phyloP scores from a whole-genome alignment of 2,113 vertebrate genomes.

The Oxyruncus cristatus region DNA sequence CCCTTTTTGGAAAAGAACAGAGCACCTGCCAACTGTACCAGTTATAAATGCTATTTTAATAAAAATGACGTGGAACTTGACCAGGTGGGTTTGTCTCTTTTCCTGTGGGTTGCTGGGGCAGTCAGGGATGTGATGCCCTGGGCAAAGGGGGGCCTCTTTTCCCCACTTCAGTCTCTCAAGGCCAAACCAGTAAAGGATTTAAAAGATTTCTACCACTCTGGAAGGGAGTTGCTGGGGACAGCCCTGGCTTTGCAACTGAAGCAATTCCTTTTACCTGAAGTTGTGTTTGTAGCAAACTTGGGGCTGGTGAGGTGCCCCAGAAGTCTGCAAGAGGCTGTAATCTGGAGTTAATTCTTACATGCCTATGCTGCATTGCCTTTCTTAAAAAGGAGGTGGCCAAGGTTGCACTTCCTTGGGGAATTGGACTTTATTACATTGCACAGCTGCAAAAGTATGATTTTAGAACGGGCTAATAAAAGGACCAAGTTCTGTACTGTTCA shows the following conservation, averaged over 20 bases:
- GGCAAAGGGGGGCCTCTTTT: too few species aligned
- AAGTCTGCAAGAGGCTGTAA: fast-evolving
- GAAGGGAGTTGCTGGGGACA: background rate
- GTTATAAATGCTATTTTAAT: slow-evolving; percentile 75
- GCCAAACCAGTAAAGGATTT: background rate
- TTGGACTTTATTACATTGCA: background rate
- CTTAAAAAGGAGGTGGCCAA: background rate
- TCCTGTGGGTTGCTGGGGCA: background rate
- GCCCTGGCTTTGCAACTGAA: background rate
- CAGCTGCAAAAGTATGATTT: background rate
- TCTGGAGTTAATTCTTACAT: background rate
- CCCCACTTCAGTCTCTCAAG: too few species aligned
- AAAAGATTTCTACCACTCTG: background rate
- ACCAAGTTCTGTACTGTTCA: background rate
- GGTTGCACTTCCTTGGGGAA: background rate
- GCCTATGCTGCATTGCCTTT: background rate
- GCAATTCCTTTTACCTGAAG: background rate
- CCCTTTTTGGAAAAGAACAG: background rate
- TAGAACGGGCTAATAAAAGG: background rate
- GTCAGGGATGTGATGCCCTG: background rate
- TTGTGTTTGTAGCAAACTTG: background rate
- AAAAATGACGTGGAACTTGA: slow-evolving; percentile 62
- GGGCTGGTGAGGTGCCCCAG: background rate
- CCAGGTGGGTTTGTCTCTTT: background rate
- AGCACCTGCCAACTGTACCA: slow-evolving; percentile 60